A percentile compares a stretch with the other conserved stretches of the same genome.
Conservation (phyloP, 2,888 invertebrate species). For the Tiliacea citrago region DNA sequence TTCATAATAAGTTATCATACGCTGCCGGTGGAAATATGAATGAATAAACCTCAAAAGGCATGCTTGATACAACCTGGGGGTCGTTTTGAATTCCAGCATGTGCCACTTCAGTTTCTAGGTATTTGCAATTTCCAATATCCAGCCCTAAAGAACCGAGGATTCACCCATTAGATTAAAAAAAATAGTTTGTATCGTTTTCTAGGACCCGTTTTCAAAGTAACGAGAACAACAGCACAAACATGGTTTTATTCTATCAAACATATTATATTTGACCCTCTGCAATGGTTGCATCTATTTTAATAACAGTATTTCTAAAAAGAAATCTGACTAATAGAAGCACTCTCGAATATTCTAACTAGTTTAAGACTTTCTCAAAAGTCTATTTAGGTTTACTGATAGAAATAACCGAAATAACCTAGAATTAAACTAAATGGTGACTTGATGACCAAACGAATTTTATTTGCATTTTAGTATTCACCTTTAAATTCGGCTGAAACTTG, state of each 20-base stretch:
- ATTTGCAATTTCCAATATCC: not conserved
- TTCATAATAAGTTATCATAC: not conserved
- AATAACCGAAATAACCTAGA: not conserved
- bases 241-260: not conserved
- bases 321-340: not conserved
- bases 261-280: not conserved
- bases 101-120: not conserved
- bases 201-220: not conserved
- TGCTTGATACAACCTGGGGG: not conserved
- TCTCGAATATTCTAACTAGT: not conserved
- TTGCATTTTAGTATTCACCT: not conserved
- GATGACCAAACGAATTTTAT: conserved; percentile 10
- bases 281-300: not conserved
- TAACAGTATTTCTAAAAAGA: not conserved
- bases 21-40: not conserved
- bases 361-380: not conserved
- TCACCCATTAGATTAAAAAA: no score
- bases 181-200: no score
- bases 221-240: not conserved
- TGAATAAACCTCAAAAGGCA: conserved; percentile 11
- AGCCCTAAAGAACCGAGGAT: not conserved
- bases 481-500: not conserved
- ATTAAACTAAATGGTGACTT: not conserved
- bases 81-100: not conserved
- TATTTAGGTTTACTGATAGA: not conserved